Percentiles rank a stretch among this genome's conserved stretches.
These are phyloP conservation scores for Pavo muticus DNA, from an alignment of 2,113 vertebrate genomes.

Conservation along the genomic window DNA sequence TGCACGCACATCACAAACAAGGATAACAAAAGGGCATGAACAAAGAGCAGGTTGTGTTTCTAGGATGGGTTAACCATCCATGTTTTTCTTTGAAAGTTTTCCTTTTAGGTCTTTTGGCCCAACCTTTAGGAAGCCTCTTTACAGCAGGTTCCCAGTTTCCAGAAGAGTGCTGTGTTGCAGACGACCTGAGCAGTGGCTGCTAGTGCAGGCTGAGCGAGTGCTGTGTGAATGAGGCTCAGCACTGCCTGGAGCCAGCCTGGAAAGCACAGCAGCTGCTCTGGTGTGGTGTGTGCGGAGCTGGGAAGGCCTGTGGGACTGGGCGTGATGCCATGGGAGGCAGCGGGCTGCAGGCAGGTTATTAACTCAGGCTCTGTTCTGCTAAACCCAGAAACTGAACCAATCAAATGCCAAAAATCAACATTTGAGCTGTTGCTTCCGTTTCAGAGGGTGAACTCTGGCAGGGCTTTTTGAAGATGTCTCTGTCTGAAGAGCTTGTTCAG, in stretches of 20 bases:
- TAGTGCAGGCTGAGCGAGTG: not conserved
- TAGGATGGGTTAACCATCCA: not conserved
- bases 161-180: no score
- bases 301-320: not conserved
- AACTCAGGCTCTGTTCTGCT: not conserved
- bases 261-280: not conserved
- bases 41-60: not conserved
- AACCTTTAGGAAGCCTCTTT: not conserved
- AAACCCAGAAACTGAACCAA: not conserved
- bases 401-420: not conserved
- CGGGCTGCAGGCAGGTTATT: not conserved
- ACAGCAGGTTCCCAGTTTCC: not conserved
- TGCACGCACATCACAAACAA: not conserved
- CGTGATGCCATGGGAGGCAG: fast-evolving
- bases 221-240: not conserved
- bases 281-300: not conserved
- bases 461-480: not conserved
- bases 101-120: not conserved
- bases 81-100: not conserved
- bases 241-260: not conserved
- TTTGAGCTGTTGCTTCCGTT: not conserved
- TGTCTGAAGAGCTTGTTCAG: not conserved
- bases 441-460: not conserved
- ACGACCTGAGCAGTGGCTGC: not conserved
- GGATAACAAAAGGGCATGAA: not conserved